Conservation (phyloP, 2,888 invertebrate species). For the Myopa testacea region DNA sequence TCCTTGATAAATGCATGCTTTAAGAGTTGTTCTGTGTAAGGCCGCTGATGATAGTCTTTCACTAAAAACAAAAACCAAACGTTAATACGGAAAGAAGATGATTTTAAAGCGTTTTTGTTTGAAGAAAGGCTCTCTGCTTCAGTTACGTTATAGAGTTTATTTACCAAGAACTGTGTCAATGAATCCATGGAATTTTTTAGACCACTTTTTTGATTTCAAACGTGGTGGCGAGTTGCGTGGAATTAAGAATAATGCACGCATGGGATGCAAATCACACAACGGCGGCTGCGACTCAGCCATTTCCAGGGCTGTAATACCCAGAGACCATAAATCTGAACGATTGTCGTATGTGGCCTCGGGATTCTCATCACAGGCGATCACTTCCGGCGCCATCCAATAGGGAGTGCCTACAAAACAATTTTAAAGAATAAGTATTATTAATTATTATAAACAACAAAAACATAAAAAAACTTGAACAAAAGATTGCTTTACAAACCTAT, state of each 20-base stretch:
- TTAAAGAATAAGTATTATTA: background rate
- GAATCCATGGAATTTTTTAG: slow-evolving; percentile 97
- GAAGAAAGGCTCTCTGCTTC: background rate
- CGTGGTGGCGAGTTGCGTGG: slow-evolving; percentile 98
- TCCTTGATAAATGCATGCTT: slow-evolving; percentile 98
- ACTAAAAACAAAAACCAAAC: slow-evolving; percentile 69
- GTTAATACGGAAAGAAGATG: background rate
- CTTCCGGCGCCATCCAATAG: slow-evolving; percentile 99
- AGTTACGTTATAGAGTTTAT: background rate
- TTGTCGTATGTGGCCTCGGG: slow-evolving; percentile 99
- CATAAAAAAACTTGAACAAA: background rate
- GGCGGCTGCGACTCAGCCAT: slow-evolving; percentile 99
- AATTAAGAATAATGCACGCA: slow-evolving; percentile 98
- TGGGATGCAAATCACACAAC: slow-evolving; percentile 98
- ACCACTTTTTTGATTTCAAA: slow-evolving; percentile 98
- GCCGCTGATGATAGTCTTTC: slow-evolving; percentile 98
- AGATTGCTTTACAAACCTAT: slow-evolving; percentile 70
- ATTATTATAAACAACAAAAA: too few species aligned
- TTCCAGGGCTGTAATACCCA: slow-evolving; percentile 98
- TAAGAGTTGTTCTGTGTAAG: slow-evolving; percentile 97
- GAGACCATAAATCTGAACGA: slow-evolving; percentile 90
- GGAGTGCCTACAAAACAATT: slow-evolving; percentile 80
- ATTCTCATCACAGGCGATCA: slow-evolving; percentile 99
- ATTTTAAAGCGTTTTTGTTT: background rate
- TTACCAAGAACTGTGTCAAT: slow-evolving; percentile 93